Base-by-base conservation (phyloP, 2,113 vertebrate genomes). In the Jacana jacana region DNA sequence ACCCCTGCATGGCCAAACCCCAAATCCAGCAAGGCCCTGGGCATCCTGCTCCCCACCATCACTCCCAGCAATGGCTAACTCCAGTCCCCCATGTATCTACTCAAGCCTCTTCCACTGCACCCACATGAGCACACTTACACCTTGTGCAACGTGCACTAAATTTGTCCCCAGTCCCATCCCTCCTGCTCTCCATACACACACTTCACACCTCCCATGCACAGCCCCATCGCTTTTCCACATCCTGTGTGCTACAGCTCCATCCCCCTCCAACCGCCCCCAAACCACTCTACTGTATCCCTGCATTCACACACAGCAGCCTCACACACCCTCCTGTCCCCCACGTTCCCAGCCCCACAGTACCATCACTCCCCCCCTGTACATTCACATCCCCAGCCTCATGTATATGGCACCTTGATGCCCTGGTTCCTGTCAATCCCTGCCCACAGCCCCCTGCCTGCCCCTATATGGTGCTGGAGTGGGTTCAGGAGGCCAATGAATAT, bases 51-150 rank as follows among this genome's bases (percentile, higher is more conserved):
- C 16, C 17, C 3, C 33, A 12, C 3, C 33, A 72, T 11, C 39
- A 24, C 24, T 19, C 68, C 31, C 58, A 93, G 42, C 0, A 0
- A 0, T 35, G 20, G 48, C 19, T 30, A 57, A 48, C 5, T 60
- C 27, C 58, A 69, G 17, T 10, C 4, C 18, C 17, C 4, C 13
- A 15, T 8, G 13, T 0, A 89, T 2, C 15, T 63, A 39, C 20
- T 6, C 35, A 57, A 86, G n/a, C 5, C 17, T 83, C 35, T 46
- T 51, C 63, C 51, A 51, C 33, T 65, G 35, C 35, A 69, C 5
- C 66, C 63, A 40, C 31, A 33, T 1, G 8, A 77, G 16, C 7
- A 69, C 27, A 35, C 25, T n/a, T 8, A 16, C 2, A 46, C 3
- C 37, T 27, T 52, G 23, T 14, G 12, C 25, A 31, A 58, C 0